These are phyloP conservation scores for Loris lydekkerianus DNA, from an alignment of 2,797 vertebrate genomes.

Conservation along the genomic window DNA sequence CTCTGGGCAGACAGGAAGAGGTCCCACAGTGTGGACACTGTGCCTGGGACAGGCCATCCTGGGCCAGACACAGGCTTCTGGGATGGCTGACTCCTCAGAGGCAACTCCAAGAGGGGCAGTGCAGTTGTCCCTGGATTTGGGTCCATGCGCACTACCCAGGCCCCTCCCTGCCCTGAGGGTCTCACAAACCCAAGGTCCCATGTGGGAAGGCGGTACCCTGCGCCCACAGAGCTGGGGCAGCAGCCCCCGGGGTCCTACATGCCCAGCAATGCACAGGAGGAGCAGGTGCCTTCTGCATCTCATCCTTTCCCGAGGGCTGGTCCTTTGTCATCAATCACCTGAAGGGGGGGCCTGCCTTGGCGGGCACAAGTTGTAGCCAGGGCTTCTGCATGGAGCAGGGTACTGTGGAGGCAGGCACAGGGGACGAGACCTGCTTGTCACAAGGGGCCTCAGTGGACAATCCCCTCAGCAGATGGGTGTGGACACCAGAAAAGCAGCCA, in stretches of 20 bases:
- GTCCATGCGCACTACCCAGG: not conserved
- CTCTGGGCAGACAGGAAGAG: too few species aligned
- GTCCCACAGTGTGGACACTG: not conserved
- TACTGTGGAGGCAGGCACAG: not conserved
- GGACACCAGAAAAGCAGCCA: not conserved
- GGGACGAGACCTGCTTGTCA: not conserved
- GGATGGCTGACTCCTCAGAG: not conserved
- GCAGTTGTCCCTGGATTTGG: rapidly evolving
- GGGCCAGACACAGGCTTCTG: not conserved
- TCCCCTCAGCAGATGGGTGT: not conserved
- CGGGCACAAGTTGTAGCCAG: too few species aligned
- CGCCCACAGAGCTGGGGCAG: not conserved
- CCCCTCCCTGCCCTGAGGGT: not conserved
- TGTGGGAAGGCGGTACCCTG: not conserved
- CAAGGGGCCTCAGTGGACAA: not conserved
- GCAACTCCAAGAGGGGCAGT: not conserved
- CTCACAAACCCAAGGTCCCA: not conserved
- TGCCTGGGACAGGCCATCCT: not conserved
- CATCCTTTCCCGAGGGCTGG: not conserved
- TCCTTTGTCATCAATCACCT: not conserved
- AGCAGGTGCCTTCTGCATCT: too few species aligned
- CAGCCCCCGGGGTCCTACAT: not conserved
- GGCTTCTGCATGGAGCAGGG: not conserved
- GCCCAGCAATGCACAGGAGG: too few species aligned
- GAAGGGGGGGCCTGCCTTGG: not conserved